phyloP scores from a whole-genome alignment of 2,888 invertebrate genomes.

The Orchestes rusci region DNA sequence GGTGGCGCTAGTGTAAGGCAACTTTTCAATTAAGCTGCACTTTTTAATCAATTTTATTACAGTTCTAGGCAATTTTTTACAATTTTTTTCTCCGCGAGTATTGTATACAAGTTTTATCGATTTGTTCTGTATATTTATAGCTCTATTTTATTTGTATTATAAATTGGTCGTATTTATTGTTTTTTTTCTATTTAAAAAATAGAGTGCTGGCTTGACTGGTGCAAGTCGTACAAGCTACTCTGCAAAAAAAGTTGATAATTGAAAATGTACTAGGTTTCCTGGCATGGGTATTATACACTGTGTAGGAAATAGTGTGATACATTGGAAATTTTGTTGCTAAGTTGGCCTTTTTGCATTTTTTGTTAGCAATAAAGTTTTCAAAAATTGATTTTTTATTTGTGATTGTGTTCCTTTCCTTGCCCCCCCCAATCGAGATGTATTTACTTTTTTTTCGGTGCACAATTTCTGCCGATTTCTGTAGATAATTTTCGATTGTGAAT shows the following conservation, averaged over 20 bases:
- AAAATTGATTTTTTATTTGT: slow-evolving; percentile 17
- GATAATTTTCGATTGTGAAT: slow-evolving; percentile 16
- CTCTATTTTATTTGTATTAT: slow-evolving; percentile 22
- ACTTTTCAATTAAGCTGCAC: no score
- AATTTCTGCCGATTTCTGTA: slow-evolving; percentile 17
- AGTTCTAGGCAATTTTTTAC: slow-evolving; percentile 1
- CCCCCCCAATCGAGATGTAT: slow-evolving; percentile 12
- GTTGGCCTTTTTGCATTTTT: slow-evolving; percentile 1
- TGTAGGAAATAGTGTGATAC: slow-evolving; percentile 24
- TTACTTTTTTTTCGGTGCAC: slow-evolving; percentile 9
- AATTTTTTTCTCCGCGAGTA: not conserved
- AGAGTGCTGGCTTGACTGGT: slow-evolving; percentile 30
- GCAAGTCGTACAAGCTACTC: slow-evolving; percentile 28
- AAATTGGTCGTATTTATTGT: slow-evolving; percentile 23
- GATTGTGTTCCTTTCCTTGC: slow-evolving; percentile 21
- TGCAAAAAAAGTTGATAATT: slow-evolving; percentile 18
- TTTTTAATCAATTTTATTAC: no score
- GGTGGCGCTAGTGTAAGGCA: no score
- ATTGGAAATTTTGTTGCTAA: slow-evolving; percentile 22
- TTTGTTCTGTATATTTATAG: slow-evolving; percentile 21
- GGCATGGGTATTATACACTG: slow-evolving; percentile 21
- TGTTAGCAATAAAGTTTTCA: slow-evolving; percentile 23
- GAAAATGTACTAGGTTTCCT: slow-evolving; percentile 21
- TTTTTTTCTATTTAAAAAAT: slow-evolving; percentile 22
- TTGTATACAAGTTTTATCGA: slow-evolving; percentile 7